Conservation (phyloP, 1,140 invertebrate genomes). For the Sitophilus oryzae region DNA sequence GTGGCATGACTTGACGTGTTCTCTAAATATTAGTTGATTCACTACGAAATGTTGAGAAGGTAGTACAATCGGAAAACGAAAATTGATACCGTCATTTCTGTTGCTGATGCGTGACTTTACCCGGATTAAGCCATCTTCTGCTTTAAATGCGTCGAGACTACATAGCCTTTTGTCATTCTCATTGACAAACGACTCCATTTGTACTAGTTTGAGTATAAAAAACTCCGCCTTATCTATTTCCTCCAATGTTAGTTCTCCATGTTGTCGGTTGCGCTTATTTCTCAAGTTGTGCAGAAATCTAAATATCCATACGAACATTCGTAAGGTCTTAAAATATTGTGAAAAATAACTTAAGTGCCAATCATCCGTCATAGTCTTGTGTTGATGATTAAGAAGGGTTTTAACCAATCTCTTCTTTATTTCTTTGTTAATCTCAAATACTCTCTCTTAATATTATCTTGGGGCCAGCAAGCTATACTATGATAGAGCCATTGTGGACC, state of each 20-base stretch:
- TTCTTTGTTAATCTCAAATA: not conserved
- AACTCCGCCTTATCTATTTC: slow-evolving; percentile 28
- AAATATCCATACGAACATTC: slow-evolving; percentile 29
- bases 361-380: no score
- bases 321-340: slow-evolving; percentile 29
- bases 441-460: slow-evolving; percentile 35
- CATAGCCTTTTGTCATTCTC: not conserved
- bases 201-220: slow-evolving; percentile 21
- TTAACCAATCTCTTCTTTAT: slow-evolving; percentile 10
- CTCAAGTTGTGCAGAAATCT: slow-evolving; percentile 31
- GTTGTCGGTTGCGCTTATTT: no score
- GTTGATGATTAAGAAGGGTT: not conserved
- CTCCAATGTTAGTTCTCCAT: slow-evolving; percentile 14
- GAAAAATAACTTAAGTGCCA: slow-evolving; percentile 20
- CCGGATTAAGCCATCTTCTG: slow-evolving; percentile 5
- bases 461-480: slow-evolving; percentile 26
- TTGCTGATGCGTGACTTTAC: slow-evolving; percentile 1
- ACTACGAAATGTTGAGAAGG: slow-evolving; percentile 13
- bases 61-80: slow-evolving; percentile 14
- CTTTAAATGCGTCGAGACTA: not conserved
- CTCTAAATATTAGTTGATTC: not conserved
- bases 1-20: slow-evolving; percentile 6
- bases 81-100: slow-evolving; percentile 1
- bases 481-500: slow-evolving; percentile 33
- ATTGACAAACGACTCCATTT: not conserved